Conservation (phyloP, 2,797 vertebrate species). For the Scomberomorus guttatus region DNA sequence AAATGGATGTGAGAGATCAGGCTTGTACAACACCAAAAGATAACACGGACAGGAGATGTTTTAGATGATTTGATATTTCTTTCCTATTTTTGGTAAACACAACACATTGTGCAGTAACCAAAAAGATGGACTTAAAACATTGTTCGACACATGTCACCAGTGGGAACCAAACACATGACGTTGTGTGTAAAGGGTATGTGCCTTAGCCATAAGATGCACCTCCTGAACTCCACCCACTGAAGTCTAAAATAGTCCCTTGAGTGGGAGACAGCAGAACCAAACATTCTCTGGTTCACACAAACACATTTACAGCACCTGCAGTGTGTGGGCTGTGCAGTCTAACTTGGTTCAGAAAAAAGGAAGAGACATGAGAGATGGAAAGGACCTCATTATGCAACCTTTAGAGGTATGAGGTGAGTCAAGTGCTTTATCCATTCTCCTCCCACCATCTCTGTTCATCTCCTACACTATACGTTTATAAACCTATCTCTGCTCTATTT, state of each 20-base stretch:
- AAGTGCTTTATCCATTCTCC: slow-evolving; percentile 75
- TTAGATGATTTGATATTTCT: neutral
- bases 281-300: slow-evolving; percentile 69
- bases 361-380: slow-evolving; percentile 61
- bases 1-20: slow-evolving; percentile 5
- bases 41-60: neutral
- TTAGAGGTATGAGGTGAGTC: slow-evolving; percentile 78
- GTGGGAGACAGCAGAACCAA: slow-evolving; percentile 73
- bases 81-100: neutral
- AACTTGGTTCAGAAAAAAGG: slow-evolving; percentile 61
- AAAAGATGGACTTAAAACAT: neutral
- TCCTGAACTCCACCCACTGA: slow-evolving; percentile 76
- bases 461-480: slow-evolving; percentile 74
- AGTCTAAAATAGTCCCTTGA: slow-evolving; percentile 72
- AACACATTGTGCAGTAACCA: neutral
- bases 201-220: slow-evolving; percentile 64
- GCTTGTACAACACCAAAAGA: neutral
- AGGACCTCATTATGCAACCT: slow-evolving; percentile 82
- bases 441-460: slow-evolving; percentile 74
- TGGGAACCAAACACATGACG: slow-evolving; percentile 16
- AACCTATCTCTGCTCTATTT: slow-evolving; percentile 76
- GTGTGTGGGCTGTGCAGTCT: slow-evolving; percentile 68
- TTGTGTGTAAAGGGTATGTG: slow-evolving; percentile 43
- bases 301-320: slow-evolving; percentile 73
- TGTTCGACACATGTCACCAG: neutral